These are phyloP conservation scores for Allygus modestus DNA, from an alignment of 2,888 invertebrate species.

Conservation along the genomic window DNA sequence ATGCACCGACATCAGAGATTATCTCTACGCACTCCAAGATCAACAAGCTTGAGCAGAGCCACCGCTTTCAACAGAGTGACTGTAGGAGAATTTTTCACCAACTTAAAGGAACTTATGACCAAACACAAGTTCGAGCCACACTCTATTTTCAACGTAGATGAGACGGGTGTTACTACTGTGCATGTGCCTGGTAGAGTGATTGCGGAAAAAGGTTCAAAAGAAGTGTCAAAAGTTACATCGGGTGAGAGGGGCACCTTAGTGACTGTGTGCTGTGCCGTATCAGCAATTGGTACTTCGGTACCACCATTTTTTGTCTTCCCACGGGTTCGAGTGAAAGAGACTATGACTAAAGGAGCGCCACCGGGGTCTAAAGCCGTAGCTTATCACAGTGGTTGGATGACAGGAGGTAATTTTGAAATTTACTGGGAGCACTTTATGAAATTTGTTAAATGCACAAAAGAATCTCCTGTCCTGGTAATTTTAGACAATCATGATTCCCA, in stretches of 20 bases:
- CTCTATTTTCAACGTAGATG: slow-evolving; percentile 69
- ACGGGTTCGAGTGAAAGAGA: slow-evolving; percentile 62
- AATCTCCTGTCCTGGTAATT: slow-evolving; percentile 70
- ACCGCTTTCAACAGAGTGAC: background rate
- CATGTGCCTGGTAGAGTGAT: slow-evolving; percentile 68
- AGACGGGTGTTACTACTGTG: slow-evolving; percentile 69
- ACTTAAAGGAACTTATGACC: slow-evolving; percentile 60
- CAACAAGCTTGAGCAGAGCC: background rate
- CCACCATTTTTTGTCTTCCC: slow-evolving; percentile 70
- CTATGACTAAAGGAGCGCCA: slow-evolving; percentile 40
- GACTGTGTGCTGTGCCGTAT: slow-evolving; percentile 66
- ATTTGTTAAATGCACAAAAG: slow-evolving; percentile 9
- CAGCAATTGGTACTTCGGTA: slow-evolving; percentile 67
- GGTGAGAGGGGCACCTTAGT: slow-evolving; percentile 70
- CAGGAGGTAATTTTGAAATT: background rate
- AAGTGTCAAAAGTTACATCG: slow-evolving; percentile 69
- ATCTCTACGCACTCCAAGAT: background rate
- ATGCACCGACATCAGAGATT: background rate
- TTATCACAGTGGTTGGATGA: slow-evolving; percentile 11
- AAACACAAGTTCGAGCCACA: slow-evolving; percentile 44
- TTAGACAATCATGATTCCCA: slow-evolving; percentile 72
- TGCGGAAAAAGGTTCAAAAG: slow-evolving; percentile 67
- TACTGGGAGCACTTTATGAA: slow-evolving; percentile 30
- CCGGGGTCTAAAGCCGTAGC: slow-evolving; percentile 1
- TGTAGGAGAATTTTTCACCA: slow-evolving; percentile 60